phyloP scores from a whole-genome alignment of 2,113 vertebrate species.

The Grammomys dolichurus region DNA sequence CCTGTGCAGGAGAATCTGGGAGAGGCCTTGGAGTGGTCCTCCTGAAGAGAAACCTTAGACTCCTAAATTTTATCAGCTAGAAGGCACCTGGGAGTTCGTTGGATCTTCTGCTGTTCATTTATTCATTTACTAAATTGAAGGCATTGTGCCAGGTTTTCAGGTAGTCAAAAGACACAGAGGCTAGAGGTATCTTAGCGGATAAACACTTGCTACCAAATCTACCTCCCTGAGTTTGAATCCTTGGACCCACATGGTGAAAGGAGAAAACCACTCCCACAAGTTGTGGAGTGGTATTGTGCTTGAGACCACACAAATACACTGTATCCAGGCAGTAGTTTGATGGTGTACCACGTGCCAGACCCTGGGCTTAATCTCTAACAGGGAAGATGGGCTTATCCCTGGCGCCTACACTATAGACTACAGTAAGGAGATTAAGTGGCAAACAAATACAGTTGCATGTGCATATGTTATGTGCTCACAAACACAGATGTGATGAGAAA shows the following conservation, averaged over 20 bases:
- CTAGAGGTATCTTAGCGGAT: not conserved
- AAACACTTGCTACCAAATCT: not conserved
- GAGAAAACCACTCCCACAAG: not conserved
- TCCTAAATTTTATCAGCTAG: not conserved
- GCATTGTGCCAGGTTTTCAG: slow-evolving; percentile 22
- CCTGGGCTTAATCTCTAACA: not conserved
- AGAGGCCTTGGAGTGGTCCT: not conserved
- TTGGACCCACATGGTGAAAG: not conserved
- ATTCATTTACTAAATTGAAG: slow-evolving; percentile 42
- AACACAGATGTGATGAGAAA: not conserved
- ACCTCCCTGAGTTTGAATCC: not conserved
- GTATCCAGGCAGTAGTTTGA: not conserved
- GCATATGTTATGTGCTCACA: not conserved
- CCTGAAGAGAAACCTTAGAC: not conserved
- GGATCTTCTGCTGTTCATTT: not conserved
- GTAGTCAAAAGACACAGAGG: slow-evolving; percentile 6
- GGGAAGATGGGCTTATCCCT: not conserved
- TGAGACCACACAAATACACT: not conserved
- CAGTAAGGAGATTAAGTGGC: slow-evolving; percentile 1
- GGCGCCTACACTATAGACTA: not conserved
- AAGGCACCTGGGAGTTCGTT: slow-evolving; percentile 4
- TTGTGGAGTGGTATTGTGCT: not conserved
- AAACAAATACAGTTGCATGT: not conserved
- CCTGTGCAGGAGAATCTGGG: not conserved
- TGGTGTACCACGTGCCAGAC: not conserved